Conservation (phyloP, 2,888 invertebrate species). For the Andricus curvator region DNA sequence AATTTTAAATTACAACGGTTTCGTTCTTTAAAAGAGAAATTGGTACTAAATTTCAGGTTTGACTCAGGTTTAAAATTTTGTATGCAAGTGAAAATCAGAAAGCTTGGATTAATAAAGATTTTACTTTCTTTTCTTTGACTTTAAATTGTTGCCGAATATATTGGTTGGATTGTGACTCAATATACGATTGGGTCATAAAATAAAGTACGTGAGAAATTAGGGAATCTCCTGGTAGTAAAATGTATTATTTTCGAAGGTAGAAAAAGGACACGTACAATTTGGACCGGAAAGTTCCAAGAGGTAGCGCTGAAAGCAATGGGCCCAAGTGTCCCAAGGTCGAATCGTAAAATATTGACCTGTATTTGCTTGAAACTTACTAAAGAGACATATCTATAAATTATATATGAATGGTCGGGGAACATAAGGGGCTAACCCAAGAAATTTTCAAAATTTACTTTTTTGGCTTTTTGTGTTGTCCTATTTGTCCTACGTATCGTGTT, state of each 20-base stretch:
- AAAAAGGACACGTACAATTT: neutral
- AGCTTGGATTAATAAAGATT: neutral
- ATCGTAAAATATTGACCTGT: too few relatives aligned
- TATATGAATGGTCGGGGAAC: too few relatives aligned
- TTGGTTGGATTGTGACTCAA: neutral
- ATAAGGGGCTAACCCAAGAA: too few relatives aligned
- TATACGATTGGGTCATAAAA: neutral
- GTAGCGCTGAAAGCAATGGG: too few relatives aligned
- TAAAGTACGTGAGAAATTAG: neutral
- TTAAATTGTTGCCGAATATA: neutral
- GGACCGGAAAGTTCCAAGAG: too few relatives aligned
- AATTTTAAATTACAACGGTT: neutral
- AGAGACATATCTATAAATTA: too few relatives aligned
- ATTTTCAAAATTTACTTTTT: too few relatives aligned
- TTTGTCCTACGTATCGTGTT: too few relatives aligned
- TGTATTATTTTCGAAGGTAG: neutral
- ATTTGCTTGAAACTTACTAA: too few relatives aligned
- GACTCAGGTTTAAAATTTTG: neutral
- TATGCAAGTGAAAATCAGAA: slow-evolving; percentile 7
- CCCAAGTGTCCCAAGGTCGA: too few relatives aligned
- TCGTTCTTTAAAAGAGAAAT: neutral
- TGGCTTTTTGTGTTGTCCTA: too few relatives aligned
- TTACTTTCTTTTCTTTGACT: slow-evolving; percentile 1
- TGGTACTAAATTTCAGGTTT: neutral
- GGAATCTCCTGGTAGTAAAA: neutral